phyloP scores from a whole-genome alignment of 2,888 invertebrate species.

The Apantesis nais region DNA sequence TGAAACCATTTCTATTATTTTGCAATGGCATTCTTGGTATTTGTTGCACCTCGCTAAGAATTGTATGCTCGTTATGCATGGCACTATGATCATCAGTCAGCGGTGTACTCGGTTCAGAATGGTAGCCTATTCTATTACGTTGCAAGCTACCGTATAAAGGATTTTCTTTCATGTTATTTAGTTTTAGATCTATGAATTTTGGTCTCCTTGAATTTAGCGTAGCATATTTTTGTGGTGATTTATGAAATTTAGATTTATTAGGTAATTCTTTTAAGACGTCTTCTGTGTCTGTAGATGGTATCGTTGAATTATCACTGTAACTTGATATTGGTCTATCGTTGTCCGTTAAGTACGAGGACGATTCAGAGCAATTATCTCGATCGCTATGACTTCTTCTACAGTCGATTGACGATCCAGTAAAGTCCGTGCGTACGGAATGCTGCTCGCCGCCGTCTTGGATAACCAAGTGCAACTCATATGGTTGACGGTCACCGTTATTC shows the following conservation, averaged over 20 bases:
- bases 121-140: constrained; percentile 78
- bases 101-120: constrained; percentile 83
- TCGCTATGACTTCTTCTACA: constrained; percentile 80
- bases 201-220: constrained; percentile 80
- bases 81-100: constrained; percentile 66
- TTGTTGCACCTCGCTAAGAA: constrained; percentile 76
- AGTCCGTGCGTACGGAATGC: constrained; percentile 79
- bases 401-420: constrained; percentile 75
- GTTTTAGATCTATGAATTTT: constrained; percentile 79
- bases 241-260: constrained; percentile 79
- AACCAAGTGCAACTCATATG: constrained; percentile 70
- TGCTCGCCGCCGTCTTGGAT: constrained; percentile 77
- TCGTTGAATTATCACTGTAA: constrained; percentile 82
- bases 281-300: constrained; percentile 81
- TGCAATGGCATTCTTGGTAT: constrained; percentile 80
- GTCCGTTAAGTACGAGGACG: constrained; percentile 81
- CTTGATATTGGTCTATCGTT: constrained; percentile 82
- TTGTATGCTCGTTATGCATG: constrained; percentile 67
- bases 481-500: constrained; percentile 75
- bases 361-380: constrained; percentile 83
- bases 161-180: constrained; percentile 64
- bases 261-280: constrained; percentile 81
- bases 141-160: constrained; percentile 75
- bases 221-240: constrained; percentile 82
- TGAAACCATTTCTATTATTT: constrained; percentile 77